Conservation (phyloP, 2,113 vertebrate species). For the Leucoraja erinaceus region DNA sequence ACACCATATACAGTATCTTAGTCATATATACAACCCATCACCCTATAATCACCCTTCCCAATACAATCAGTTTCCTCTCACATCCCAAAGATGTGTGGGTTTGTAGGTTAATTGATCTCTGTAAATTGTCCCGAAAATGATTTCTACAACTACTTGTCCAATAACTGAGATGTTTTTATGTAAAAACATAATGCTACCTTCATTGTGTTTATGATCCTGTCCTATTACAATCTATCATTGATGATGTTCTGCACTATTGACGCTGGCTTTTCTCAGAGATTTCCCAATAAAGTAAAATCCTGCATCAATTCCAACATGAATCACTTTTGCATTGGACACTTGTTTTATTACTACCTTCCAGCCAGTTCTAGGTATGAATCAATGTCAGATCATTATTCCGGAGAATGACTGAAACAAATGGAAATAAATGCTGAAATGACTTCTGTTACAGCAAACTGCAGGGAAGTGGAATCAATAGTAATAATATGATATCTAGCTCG, state of each 20-base stretch:
- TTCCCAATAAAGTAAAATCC: background rate
- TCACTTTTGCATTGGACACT: background rate
- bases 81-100: too few relatives aligned
- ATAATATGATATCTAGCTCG: background rate
- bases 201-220: background rate
- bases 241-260: background rate
- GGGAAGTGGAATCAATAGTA: background rate
- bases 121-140: too few relatives aligned
- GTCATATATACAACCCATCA: too few relatives aligned
- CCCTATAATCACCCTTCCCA: too few relatives aligned
- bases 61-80: too few relatives aligned
- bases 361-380: background rate
- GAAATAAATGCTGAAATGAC: background rate
- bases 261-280: background rate
- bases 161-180: background rate
- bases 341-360: background rate
- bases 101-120: too few relatives aligned
- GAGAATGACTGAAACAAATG: constrained; percentile 5
- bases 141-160: too few relatives aligned
- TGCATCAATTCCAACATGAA: background rate
- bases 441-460: background rate
- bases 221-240: background rate
- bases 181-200: background rate
- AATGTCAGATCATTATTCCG: background rate
- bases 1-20: too few relatives aligned